Base-by-base conservation (phyloP, 1,140 invertebrate species). In the Spodoptera frugiperda region DNA sequence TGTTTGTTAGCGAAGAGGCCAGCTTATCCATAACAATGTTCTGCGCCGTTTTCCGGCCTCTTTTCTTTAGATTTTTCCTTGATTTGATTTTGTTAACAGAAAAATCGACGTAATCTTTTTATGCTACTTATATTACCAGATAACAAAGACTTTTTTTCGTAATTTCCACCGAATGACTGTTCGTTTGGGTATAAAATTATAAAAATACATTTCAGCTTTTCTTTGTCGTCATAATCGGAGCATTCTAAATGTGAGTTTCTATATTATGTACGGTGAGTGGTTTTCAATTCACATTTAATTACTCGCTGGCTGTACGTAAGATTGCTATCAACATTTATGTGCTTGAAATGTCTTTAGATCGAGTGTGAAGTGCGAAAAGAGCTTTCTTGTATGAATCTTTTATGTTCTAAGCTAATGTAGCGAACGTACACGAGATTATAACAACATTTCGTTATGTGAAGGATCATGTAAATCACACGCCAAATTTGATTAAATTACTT, bases 281-380 rank as follows among this genome's bases (percentile, higher is more conserved):
- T 83, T 85, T 83, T 82, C 65, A 81, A 83, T 83, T 79, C 74
- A 79, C 79, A 82, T 82, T 83, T 82, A 85, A 82, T 83, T 85
- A 80, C 79, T 39, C 33, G 5, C 33, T 6, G 5, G 33, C 6
- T 76, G 49, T 49, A 61, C 30, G 76, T 49, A 74, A 79, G 80
- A 71, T 78, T 79, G 61, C 53, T 21, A 67, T 51, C 25, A 73
- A 72, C 74, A 67, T 76, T 76, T 51, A 25, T 25, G 25, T 25
- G 12, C 46, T 39, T 71, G 33, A 54, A 76, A 15, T 21, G 51
- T 55, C 15, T 57, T 57, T 10, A 44, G 15, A 39, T 8, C 15
- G 53, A 25, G 25, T 15, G 3, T 25, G n/a, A 21, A 6, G 15
- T 21, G 11, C 25, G 48, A 33, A 39, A 17, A 30, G 12, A 70